Evolutionary conservation across 2,888 invertebrate species (phyloP).

Genomic region (Phymatocera aterrima): DNA sequence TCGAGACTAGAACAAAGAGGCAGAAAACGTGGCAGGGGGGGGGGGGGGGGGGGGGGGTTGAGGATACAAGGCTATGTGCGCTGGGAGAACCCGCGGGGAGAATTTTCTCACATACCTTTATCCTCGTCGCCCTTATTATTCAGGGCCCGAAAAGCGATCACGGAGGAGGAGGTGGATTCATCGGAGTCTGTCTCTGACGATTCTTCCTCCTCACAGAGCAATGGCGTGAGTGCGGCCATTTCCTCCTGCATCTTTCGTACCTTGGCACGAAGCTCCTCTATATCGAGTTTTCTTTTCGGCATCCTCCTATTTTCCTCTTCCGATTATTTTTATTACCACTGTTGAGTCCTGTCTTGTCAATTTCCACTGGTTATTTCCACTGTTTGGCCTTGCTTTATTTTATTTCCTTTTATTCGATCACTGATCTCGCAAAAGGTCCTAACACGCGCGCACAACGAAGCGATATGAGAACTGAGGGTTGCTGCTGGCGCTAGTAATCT

Average conservation of each 20-base stretch:
- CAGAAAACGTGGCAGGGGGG: background rate
- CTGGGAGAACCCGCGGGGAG: background rate
- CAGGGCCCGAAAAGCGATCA: background rate
- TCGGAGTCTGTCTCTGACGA: background rate
- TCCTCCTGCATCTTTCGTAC: conserved; percentile 5
- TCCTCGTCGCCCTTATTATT: background rate
- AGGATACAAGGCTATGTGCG: too few relatives aligned
- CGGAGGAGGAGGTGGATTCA: background rate
- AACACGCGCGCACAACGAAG: conserved; percentile 9
- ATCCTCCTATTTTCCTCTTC: background rate
- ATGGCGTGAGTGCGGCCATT: background rate
- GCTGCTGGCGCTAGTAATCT: background rate
- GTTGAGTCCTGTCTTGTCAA: background rate
- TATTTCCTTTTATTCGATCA: background rate
- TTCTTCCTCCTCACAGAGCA: background rate
- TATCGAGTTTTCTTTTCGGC: conserved; percentile 4
- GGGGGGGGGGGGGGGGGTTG: background rate
- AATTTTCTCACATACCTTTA: background rate
- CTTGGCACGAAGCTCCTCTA: background rate
- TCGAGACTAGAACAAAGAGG: background rate
- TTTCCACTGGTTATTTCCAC: background rate
- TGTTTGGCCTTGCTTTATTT: background rate
- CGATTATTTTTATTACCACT: background rate
- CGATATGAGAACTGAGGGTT: conserved; percentile 5
- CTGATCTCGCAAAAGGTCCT: background rate